Base-by-base conservation (phyloP, 2,113 vertebrate species). In the Sceloporus tristichus region DNA sequence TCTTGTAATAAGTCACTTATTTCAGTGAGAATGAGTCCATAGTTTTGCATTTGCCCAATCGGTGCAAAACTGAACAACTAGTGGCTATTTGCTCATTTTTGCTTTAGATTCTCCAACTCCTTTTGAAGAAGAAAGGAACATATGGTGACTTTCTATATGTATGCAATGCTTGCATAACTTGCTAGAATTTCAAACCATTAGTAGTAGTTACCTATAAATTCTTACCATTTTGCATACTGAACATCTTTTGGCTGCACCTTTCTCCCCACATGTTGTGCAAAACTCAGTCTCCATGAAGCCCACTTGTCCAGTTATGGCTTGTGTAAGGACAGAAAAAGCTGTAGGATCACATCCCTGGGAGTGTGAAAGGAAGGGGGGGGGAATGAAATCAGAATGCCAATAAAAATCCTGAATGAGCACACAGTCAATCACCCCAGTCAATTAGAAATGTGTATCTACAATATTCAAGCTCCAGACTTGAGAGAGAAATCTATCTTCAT, bases 231-330 rank as follows among this genome's bases (percentile, higher is more conserved):
- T 99, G 93, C 99, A 99, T 19, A 98, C 95, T 9, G 99, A 99
- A 88, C 99, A 99, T 82, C 98, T 98, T 95, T 99, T 99, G 92
- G 97, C 97, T 0, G 99, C 99, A 87, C 98, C 98, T 48, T 99
- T 99, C 94, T 98, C 99, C 23, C 99, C 99, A 94, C 99, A 99
- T 11, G 98, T 97, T 1, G 98, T 99, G 79, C 99, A 99, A 94
- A 99, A 99, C 88, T 99, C 99, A 29, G 98, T 97, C 90, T 99
- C 99, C 96, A 99, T 97, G 93, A 99, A 99, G 38, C 98, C 99
- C 78, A 99, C 98, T 95, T 99, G 99, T 62, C 99, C 99, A 2
- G 99, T 99, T 94, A 99, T 98, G 25, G 98, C 98, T 95, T 99
- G 99, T 25, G 98, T 99, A 88, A 99, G 97, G 71, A 99, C 98